phyloP scores from a whole-genome alignment of 2,113 vertebrate genomes.

The Pelusios castaneus region DNA sequence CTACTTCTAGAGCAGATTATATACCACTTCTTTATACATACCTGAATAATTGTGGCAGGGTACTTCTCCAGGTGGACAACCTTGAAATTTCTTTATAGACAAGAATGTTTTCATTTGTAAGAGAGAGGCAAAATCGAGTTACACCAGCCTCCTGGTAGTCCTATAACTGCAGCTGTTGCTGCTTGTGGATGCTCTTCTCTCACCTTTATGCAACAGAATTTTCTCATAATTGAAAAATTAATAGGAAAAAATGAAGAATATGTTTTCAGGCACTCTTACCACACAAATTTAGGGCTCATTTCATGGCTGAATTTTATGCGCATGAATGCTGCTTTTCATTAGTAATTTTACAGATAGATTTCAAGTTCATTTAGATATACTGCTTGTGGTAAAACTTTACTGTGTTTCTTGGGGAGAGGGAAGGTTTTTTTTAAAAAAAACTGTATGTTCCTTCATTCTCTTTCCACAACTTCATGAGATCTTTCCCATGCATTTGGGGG shows the following conservation, averaged over 20 bases:
- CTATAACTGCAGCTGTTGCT: neutral
- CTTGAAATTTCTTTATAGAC: neutral
- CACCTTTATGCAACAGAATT: neutral
- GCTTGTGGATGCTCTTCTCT: neutral
- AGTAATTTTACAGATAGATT: neutral
- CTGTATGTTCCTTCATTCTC: neutral
- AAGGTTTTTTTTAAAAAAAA: neutral
- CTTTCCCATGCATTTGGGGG: no score
- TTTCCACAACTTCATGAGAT: no score
- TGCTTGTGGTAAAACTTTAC: neutral
- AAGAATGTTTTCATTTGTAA: neutral
- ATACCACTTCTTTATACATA: neutral
- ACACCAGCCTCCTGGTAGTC: neutral
- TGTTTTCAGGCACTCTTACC: neutral
- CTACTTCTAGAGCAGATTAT: neutral
- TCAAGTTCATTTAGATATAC: neutral
- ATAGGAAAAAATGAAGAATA: neutral
- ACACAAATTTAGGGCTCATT: neutral
- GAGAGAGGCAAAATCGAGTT: neutral
- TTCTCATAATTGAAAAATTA: neutral
- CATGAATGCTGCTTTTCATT: no score
- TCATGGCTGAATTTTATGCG: neutral
- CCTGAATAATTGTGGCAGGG: neutral
- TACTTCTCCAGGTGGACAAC: neutral
- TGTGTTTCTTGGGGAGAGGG: neutral